Conservation (phyloP, 2,888 invertebrate species). For the Xylota segnis region DNA sequence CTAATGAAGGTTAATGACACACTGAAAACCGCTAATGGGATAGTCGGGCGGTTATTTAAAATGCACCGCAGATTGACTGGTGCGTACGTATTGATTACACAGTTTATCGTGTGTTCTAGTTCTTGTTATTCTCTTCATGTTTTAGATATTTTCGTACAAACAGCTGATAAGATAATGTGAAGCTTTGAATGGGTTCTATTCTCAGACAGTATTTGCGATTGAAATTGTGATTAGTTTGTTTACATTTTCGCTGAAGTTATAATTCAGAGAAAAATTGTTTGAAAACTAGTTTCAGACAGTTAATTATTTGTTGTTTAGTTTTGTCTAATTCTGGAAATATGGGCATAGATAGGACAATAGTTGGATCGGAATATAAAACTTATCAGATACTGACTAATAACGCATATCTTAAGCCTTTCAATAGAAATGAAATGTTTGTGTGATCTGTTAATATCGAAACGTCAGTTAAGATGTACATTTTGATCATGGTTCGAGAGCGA, state of each 20-base stretch:
- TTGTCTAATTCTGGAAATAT: neutral
- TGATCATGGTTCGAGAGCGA: too few relatives aligned
- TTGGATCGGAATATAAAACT: too few relatives aligned
- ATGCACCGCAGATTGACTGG: slow-evolving; percentile 8
- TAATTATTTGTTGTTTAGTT: neutral
- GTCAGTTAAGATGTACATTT: too few relatives aligned
- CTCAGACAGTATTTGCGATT: neutral
- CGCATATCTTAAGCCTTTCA: too few relatives aligned
- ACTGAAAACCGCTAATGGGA: slow-evolving; percentile 8
- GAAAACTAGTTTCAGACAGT: neutral
- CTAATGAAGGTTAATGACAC: slow-evolving; percentile 33
- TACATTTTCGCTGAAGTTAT: neutral
- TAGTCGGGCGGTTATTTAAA: neutral
- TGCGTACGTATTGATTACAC: neutral
- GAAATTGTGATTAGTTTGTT: neutral
- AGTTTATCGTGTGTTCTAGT: neutral
- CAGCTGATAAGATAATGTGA: neutral
- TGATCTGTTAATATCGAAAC: too few relatives aligned
- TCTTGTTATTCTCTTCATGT: neutral
- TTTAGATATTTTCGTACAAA: neutral
- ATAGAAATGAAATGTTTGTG: too few relatives aligned
- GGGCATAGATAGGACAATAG: too few relatives aligned
- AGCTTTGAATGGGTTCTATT: neutral
- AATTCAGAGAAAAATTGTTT: neutral
- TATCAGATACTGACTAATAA: too few relatives aligned